Evolutionary conservation across 1,140 invertebrate genomes (phyloP).

Genomic region (Leptopilina boulardi): DNA sequence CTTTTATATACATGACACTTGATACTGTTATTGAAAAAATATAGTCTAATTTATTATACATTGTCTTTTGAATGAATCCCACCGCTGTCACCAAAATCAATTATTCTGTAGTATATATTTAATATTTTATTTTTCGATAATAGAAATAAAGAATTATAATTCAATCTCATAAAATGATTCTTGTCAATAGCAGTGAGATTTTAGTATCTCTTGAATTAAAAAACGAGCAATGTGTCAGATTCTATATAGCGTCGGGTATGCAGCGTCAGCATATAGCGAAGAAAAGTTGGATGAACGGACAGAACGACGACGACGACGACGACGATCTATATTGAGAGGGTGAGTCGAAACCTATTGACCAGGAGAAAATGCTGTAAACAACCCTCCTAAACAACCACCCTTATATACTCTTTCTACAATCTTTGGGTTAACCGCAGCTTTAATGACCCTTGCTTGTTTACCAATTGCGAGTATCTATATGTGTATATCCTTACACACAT

Average conservation of each 20-base stretch:
- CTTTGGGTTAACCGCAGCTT: constrained; percentile 68
- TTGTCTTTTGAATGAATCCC: no score
- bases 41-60: no score
- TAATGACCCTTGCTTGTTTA: constrained; percentile 71
- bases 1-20: not conserved
- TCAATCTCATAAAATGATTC: not conserved
- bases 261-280: constrained; percentile 67
- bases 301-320: constrained; percentile 42
- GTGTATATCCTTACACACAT: constrained; percentile 52
- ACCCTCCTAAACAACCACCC: constrained; percentile 60
- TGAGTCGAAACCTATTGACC: constrained; percentile 13
- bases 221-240: constrained; percentile 46
- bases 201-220: constrained; percentile 16
- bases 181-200: constrained; percentile 6
- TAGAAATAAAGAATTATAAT: not conserved
- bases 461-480: constrained; percentile 66
- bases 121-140: no score
- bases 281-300: constrained; percentile 52
- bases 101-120: no score
- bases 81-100: no score
- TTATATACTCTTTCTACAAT: constrained; percentile 60
- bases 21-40: no score
- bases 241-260: constrained; percentile 52
- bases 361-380: constrained; percentile 15
- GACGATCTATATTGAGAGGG: constrained; percentile 5